Evolutionary conservation across 1,140 invertebrate species (phyloP).

Genomic region (Neomicropteryx cornuta): DNA sequence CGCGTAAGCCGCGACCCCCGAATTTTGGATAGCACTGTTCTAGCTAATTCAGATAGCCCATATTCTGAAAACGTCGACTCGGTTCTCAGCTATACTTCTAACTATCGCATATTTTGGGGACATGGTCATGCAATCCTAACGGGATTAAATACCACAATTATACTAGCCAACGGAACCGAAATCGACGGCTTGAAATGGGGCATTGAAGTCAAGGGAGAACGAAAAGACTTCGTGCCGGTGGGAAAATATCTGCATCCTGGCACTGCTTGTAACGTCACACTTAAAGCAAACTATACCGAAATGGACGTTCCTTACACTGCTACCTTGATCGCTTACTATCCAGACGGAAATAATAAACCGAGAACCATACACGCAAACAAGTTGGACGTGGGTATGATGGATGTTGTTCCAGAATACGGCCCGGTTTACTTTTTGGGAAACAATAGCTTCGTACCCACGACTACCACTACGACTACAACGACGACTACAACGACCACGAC

Average conservation of each 20-base stretch:
- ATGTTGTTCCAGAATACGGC: conserved; percentile 54
- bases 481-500: conserved; percentile 54
- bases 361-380: conserved; percentile 44
- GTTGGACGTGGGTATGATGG: conserved; percentile 51
- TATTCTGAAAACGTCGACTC: conserved; percentile 47
- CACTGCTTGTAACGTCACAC: conserved; percentile 66
- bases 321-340: conserved; percentile 56
- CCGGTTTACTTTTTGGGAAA: conserved; percentile 64
- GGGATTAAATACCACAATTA: conserved; percentile 58
- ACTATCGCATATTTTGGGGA: conserved; percentile 62
- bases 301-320: conserved; percentile 61
- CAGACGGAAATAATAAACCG: conserved; percentile 40
- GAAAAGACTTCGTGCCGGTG: conserved; percentile 47
- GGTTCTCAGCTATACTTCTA: conserved; percentile 56
- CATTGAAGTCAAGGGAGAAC: conserved; percentile 42
- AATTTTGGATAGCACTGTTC: conserved; percentile 45
- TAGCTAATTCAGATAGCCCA: conserved; percentile 48
- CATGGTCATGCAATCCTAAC: conserved; percentile 63
- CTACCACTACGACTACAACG: conserved; percentile 58
- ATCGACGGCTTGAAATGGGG: conserved; percentile 58
- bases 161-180: conserved; percentile 41
- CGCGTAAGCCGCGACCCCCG: conserved; percentile 39
- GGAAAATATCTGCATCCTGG: conserved; percentile 53
- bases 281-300: conserved; percentile 57
- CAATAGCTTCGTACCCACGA: conserved; percentile 63